These are phyloP conservation scores for Lepidonotus clava DNA, from an alignment of 2,888 invertebrate species.

Conservation along the genomic window DNA sequence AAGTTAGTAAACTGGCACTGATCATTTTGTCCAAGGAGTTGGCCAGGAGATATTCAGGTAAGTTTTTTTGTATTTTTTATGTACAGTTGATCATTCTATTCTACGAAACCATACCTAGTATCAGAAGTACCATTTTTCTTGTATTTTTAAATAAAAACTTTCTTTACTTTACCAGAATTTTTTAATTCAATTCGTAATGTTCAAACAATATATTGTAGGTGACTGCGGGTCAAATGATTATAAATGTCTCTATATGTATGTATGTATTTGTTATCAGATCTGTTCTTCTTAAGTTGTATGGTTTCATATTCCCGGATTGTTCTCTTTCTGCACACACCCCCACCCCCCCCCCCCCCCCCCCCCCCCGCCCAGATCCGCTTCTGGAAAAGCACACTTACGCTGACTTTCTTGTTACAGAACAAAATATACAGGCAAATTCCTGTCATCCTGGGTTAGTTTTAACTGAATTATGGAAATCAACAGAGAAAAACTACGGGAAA, in stretches of 20 bases:
- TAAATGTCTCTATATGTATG: neutral
- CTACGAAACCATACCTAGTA: too few species aligned
- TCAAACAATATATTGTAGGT: too few species aligned
- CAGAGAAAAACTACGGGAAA: neutral
- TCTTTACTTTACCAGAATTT: neutral
- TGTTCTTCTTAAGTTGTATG: neutral
- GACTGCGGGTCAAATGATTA: too few species aligned
- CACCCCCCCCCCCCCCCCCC: too few species aligned
- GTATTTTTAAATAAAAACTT: neutral
- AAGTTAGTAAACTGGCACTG: constrained; percentile 39
- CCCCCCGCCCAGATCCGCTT: too few species aligned
- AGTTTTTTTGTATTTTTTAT: neutral
- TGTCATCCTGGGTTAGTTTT: constrained; percentile 21
- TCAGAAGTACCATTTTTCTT: neutral
- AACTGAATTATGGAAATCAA: neutral
- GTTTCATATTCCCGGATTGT: neutral
- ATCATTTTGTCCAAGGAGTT: neutral
- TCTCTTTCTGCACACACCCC: too few species aligned
- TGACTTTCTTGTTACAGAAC: neutral
- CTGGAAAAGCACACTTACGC: too few species aligned
- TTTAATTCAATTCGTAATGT: neutral
- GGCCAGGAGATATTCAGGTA: constrained; percentile 16
- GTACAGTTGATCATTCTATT: neutral
- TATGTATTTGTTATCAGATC: neutral
- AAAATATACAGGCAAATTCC: neutral